Percentiles rank a stretch among this genome's conserved stretches.
Conservation (phyloP, 1,140 invertebrate species). For the Bombus superbus region DNA sequence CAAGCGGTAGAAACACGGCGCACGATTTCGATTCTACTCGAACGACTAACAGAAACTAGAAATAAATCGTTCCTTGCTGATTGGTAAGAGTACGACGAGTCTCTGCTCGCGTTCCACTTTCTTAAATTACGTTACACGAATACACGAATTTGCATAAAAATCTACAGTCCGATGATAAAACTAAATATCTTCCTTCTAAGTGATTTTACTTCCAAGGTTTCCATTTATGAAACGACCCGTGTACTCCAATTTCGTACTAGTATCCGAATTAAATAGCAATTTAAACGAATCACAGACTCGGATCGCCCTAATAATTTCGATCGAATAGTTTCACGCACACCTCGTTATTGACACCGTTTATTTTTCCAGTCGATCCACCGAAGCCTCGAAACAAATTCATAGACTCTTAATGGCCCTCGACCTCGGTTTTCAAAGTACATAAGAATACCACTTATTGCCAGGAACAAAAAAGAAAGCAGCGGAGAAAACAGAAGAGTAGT, state of each 20-base stretch:
- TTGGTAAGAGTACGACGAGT: too few species aligned
- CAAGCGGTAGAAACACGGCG: background rate
- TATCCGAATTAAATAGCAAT: background rate
- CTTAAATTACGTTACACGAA: too few species aligned
- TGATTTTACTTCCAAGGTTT: too few species aligned
- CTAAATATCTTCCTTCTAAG: too few species aligned
- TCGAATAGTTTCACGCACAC: background rate
- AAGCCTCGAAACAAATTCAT: slow-evolving; percentile 2
- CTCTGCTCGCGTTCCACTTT: too few species aligned
- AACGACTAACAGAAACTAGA: background rate
- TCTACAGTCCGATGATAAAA: too few species aligned
- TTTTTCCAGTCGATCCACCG: background rate
- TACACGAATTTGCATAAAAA: too few species aligned
- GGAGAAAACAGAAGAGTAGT: slow-evolving; percentile 15
- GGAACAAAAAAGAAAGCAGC: background rate
- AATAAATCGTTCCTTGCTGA: too few species aligned
- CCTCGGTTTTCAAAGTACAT: slow-evolving; percentile 11
- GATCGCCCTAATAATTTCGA: background rate
- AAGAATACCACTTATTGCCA: slow-evolving; percentile 38
- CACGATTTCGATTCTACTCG: background rate
- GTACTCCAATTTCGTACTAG: background rate
- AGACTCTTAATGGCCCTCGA: slow-evolving; percentile 7
- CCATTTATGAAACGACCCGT: too few species aligned
- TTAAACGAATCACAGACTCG: background rate
- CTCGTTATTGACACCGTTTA: slow-evolving; percentile 12